phyloP scores from a whole-genome alignment of 1,140 invertebrate genomes.

The Scaptodrosophila lebanonensis region DNA sequence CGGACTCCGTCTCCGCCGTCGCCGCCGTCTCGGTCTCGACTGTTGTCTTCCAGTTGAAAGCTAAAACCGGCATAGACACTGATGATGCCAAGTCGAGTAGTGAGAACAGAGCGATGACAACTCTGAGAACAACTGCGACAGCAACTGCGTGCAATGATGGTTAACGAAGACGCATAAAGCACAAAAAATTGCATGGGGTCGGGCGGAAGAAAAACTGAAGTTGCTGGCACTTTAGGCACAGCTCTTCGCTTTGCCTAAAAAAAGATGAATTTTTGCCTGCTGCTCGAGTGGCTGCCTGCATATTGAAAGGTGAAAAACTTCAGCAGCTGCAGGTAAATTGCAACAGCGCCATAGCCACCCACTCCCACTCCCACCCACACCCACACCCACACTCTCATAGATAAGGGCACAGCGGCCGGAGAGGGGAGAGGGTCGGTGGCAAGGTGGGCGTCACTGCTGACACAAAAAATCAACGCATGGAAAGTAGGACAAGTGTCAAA shows the following conservation, averaged over 20 bases:
- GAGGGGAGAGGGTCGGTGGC: not conserved
- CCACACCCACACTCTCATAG: constrained; percentile 3
- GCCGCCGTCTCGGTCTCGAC: constrained; percentile 18
- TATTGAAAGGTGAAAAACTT: constrained; percentile 73
- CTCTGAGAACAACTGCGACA: constrained; percentile 35
- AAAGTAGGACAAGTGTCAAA: constrained; percentile 73
- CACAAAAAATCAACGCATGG: constrained; percentile 72
- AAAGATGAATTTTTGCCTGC: constrained; percentile 27
- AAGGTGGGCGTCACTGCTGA: constrained; percentile 38
- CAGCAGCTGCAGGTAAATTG: constrained; percentile 24
- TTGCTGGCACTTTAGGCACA: constrained; percentile 37
- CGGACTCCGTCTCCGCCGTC: too few species aligned
- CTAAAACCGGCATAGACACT: constrained; percentile 39
- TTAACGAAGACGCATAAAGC: constrained; percentile 38
- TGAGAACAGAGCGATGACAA: constrained; percentile 67
- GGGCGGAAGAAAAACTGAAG: constrained; percentile 16
- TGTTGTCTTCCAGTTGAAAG: constrained; percentile 26
- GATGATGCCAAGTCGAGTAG: constrained; percentile 65
- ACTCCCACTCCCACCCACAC: constrained; percentile 3
- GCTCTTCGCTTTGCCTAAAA: constrained; percentile 10
- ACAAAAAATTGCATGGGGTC: constrained; percentile 1
- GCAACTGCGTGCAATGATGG: constrained; percentile 13
- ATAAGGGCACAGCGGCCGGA: not conserved
- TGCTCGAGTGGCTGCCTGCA: constrained; percentile 32
- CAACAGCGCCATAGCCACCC: not conserved